Base-by-base conservation (phyloP, 30 jellyfish, hydroid and myxozoan genomes). In the Phacellophora camtschatica region DNA sequence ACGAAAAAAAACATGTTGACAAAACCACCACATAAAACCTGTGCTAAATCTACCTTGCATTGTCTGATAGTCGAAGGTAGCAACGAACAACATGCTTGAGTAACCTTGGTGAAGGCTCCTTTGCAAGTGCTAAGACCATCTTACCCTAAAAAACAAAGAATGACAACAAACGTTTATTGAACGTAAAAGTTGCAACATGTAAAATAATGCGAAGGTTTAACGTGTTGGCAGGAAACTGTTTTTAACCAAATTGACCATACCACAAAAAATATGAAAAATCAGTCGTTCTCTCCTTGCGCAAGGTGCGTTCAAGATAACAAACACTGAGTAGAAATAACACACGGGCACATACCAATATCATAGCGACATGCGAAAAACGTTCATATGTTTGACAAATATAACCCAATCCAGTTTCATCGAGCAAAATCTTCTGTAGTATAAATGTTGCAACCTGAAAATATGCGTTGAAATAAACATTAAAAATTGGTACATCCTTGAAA, bases 351-450 rank as follows among this genome's bases (percentile, higher is more conserved):
- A 92, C 98, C 97, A 92, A 74, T 37, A 92, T 92, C 93, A 92
- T 81, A 19, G 98, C 98, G 13, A 92, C 98, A 67, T 92, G 98
- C 0, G 98, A 92, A 62, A 92, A 92, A 3, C 98, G 76, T 57
- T 92, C 98, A 50, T 92, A 92, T 0, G 98, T 92, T 84, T 92
- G 98, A 49, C 98, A 92, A n/a, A 92, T 92, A 68, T 92, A 92
- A 6, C 94, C 89, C 15, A 92, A 67, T 28, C 98, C 98, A 20
- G 95, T 68, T 51, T 92, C 98, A 48, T 92, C 98, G 15, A 92
- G 86, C 39, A 92, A 58, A 11, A 92, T 92, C 94, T 92, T 92
- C 45, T 92, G 98, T 20, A 92, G 86, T 0, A 92, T 92, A 51
- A 92, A 92, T 8, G 98, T 92, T 15, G 98, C 98, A 22, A 92